Evolutionary conservation across 2,888 invertebrate genomes (phyloP), one percentile per base, ranked within the genome.

Genomic region (Macaria notata): DNA sequence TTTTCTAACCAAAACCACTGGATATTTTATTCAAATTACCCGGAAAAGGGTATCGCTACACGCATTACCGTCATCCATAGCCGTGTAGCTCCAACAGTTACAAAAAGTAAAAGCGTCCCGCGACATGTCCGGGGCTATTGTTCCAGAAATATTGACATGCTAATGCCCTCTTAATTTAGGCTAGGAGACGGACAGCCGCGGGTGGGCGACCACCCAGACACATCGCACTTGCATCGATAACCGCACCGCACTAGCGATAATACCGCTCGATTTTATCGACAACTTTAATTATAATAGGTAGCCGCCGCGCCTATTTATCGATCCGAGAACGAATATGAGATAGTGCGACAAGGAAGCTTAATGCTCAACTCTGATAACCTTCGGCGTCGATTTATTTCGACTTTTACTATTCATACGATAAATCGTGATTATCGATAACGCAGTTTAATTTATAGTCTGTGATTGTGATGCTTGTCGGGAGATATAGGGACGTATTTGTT

Each of bases 231-330:
- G 66, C 71, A 72, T 78, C 79, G 83, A 84, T 83, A 85, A 63
- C 73, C 66, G 70, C 72, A 69, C 80, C 71, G 70, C 83, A 76
- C 81, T 81, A 81, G 75, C 75, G 73, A 76, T 78, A 78, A 73
- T 79, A 78, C 81, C 80, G 75, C 81, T 84, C 76, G 81, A 85
- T 82, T 76, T 80, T 84, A 85, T 78, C 70, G 65, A 67, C 50
- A 67, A 75, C 72, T 75, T 82, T 83, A 84, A 85, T 85, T 84
- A 80, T 80, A 81, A 84, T 81, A 81, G 81, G 72, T 76, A 72
- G 72, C 69, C 72, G 72, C 75, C 73, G 70, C 69, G 69, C 72
- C 72, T 75, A 72, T 72, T 77, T 73, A 79, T 78, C 75, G 75
- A 78, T 80, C 74, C 68, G 51, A 61, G 58, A 68, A 73, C 75